phyloP scores from a whole-genome alignment of 2,888 invertebrate genomes.

The Coelinius sp. region DNA sequence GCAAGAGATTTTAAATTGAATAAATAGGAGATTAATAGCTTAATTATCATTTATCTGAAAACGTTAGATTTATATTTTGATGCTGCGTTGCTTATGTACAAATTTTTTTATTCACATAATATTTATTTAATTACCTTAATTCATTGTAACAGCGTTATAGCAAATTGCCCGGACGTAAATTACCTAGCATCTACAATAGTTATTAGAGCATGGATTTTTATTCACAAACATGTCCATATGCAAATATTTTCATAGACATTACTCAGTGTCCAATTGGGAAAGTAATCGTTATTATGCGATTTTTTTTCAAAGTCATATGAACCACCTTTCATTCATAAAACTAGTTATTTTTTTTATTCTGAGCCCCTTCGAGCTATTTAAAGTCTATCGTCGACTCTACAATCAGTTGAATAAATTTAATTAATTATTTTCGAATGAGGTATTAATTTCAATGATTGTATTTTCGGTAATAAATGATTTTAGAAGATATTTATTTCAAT shows the following conservation, averaged over 20 bases:
- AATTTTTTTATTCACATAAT: slow-evolving; percentile 35
- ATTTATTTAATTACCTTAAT: slow-evolving; percentile 44
- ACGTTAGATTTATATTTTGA: slow-evolving; percentile 58
- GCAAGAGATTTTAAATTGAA: background rate
- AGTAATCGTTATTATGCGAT: slow-evolving; percentile 25
- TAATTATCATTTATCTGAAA: slow-evolving; percentile 53
- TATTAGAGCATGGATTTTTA: slow-evolving; percentile 50
- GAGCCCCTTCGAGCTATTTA: slow-evolving; percentile 13
- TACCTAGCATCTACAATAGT: slow-evolving; percentile 48
- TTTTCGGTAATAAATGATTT: slow-evolving; percentile 52
- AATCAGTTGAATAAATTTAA: slow-evolving; percentile 61
- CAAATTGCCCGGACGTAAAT: slow-evolving; percentile 40
- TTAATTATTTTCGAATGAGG: too few relatives aligned
- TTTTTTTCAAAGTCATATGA: slow-evolving; percentile 25
- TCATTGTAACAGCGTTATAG: slow-evolving; percentile 54
- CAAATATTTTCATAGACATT: slow-evolving; percentile 48
- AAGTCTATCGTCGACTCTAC: slow-evolving; percentile 70
- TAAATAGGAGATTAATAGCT: slow-evolving; percentile 46
- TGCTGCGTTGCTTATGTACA: slow-evolving; percentile 54
- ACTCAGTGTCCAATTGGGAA: slow-evolving; percentile 25
- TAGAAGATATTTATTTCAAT: background rate
- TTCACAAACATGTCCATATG: slow-evolving; percentile 50
- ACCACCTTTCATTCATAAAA: slow-evolving; percentile 40
- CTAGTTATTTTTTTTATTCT: background rate
- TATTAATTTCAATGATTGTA: slow-evolving; percentile 43